These are phyloP conservation scores for Drosophila albomicans DNA, from an alignment of 1,140 invertebrate genomes.

Conservation along the genomic window DNA sequence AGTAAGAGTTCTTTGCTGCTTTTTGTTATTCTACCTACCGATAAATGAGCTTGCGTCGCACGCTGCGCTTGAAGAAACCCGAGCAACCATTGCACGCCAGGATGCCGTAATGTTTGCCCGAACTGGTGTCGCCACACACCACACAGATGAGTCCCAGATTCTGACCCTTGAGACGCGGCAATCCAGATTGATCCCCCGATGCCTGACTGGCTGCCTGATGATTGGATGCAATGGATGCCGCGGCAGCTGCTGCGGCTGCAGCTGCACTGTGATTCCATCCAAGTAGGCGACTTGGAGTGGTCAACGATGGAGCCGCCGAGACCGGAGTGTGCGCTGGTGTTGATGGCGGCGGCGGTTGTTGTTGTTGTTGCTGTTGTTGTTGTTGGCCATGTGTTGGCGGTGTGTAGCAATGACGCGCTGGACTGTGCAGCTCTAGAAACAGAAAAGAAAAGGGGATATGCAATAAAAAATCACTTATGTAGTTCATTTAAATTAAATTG, in stretches of 20 bases:
- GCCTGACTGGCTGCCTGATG: slow-evolving; percentile 49
- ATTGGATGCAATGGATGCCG: slow-evolving; percentile 53
- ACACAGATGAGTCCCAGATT: slow-evolving; percentile 93
- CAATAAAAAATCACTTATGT: slow-evolving; percentile 81
- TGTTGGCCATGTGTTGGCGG: slow-evolving; percentile 34
- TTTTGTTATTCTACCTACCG: slow-evolving; percentile 88
- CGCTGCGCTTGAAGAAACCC: slow-evolving; percentile 99
- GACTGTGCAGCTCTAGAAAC: slow-evolving; percentile 65
- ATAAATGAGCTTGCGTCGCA: slow-evolving; percentile 98
- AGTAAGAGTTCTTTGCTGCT: too few relatives aligned
- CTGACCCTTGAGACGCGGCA: slow-evolving; percentile 77
- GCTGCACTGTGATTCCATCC: slow-evolving; percentile 74
- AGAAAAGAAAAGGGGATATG: slow-evolving; percentile 23
- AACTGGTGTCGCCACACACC: slow-evolving; percentile 98
- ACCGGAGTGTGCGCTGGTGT: slow-evolving; percentile 24
- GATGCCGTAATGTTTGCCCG: slow-evolving; percentile 99
- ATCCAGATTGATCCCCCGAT: slow-evolving; percentile 30
- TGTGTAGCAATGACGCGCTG: slow-evolving; percentile 60
- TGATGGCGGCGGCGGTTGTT: slow-evolving; percentile 10
- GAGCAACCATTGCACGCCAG: slow-evolving; percentile 99
- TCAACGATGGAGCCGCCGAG: not conserved
- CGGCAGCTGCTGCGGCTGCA: slow-evolving; percentile 63
- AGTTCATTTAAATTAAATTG: slow-evolving; percentile 83
- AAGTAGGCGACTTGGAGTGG: slow-evolving; percentile 47
- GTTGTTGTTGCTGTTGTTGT: slow-evolving; percentile 4